Percentiles rank a stretch among this genome's conserved stretches.
Conservation (phyloP, 2,888 invertebrate species). For the Drosophila limbata region DNA sequence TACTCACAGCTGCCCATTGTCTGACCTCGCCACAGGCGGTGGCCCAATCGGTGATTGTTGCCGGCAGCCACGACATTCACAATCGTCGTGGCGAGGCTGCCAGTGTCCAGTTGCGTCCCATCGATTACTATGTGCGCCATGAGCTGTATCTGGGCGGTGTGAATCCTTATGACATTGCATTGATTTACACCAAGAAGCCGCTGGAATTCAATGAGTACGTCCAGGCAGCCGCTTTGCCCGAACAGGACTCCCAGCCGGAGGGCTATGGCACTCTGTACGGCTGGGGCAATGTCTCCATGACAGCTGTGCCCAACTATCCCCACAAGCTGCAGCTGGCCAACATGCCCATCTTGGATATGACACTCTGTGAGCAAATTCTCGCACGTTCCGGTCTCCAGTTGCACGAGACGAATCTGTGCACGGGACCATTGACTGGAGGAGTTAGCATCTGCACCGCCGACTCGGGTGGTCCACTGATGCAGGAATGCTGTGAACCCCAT, state of each 20-base stretch:
- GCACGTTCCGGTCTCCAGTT: conserved; percentile 76
- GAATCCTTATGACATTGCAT: conserved; percentile 84
- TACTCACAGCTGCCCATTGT: conserved; percentile 84
- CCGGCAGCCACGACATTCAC: conserved; percentile 83
- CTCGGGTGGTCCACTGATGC: conserved; percentile 84
- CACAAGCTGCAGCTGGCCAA: conserved; percentile 80
- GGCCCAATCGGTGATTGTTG: conserved; percentile 80
- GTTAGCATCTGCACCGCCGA: conserved; percentile 84
- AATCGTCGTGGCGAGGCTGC: conserved; percentile 60
- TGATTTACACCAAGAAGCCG: conserved; percentile 82
- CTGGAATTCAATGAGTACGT: conserved; percentile 78
- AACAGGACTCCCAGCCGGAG: conserved; percentile 70
- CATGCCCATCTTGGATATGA: conserved; percentile 81
- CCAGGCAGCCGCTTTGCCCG: conserved; percentile 80
- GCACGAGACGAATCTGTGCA: conserved; percentile 84
- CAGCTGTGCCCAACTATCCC: conserved; percentile 81
- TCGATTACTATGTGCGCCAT: conserved; percentile 81
- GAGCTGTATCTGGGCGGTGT: conserved; percentile 83
- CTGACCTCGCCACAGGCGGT: conserved; percentile 75
- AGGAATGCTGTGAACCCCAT: conserved; percentile 73
- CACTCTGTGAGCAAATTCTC: conserved; percentile 80
- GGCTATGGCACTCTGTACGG: conserved; percentile 83
- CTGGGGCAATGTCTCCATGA: conserved; percentile 84
- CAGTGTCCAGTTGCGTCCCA: conserved; percentile 77
- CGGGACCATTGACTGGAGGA: conserved; percentile 83